Evolutionary conservation across 2,797 vertebrate genomes (phyloP).

Genomic region (Hylomyscus alleni): DNA sequence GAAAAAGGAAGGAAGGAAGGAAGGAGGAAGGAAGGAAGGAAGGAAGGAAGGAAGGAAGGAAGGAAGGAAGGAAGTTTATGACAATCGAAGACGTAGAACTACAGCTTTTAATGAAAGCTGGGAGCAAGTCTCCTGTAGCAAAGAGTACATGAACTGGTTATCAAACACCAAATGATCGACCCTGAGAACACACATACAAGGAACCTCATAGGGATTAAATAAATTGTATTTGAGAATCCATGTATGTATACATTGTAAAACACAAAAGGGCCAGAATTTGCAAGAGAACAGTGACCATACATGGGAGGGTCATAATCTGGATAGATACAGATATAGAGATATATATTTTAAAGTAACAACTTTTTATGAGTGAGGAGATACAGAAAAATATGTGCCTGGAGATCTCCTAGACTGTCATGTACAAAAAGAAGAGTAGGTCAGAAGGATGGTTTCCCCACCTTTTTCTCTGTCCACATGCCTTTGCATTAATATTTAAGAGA

Average conservation of each 20-base stretch:
- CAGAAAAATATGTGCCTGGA: not conserved
- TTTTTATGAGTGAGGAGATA: conserved; percentile 6
- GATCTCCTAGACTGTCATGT: not conserved
- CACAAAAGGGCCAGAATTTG: not conserved
- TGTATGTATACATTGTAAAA: not conserved
- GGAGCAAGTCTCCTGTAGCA: not conserved
- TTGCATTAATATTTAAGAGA: not conserved
- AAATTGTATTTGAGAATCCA: not conserved
- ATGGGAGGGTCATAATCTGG: not conserved
- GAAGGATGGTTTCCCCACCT: not conserved
- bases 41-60: too few relatives aligned
- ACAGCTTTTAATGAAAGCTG: not conserved
- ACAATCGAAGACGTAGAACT: not conserved
- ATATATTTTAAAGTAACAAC: not conserved
- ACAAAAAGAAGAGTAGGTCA: not conserved
- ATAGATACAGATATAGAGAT: not conserved
- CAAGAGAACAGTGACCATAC: not conserved
- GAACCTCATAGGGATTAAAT: not conserved
- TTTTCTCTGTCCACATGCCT: not conserved
- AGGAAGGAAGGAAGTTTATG: not conserved
- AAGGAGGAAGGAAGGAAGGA: not conserved
- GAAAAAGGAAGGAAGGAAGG: not conserved
- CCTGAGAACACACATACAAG: too few relatives aligned
- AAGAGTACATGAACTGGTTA: not conserved
- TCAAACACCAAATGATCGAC: not conserved